Conservation (phyloP, 2,888 invertebrate genomes). For the Cancer borealis region DNA sequence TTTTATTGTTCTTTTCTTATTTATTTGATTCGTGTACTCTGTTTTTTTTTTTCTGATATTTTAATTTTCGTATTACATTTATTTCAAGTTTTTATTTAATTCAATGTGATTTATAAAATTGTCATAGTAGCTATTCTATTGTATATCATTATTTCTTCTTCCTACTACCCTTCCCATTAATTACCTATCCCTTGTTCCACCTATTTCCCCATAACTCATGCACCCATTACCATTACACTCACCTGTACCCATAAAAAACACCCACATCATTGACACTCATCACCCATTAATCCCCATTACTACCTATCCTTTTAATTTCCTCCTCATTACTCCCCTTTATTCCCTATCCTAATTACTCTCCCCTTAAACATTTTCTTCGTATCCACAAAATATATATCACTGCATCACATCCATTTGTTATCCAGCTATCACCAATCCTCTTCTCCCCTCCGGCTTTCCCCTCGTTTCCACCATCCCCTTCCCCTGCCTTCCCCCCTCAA, state of each 20-base stretch:
- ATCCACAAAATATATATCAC: no score
- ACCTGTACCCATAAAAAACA: neutral
- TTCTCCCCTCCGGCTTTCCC: neutral
- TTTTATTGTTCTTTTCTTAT: neutral
- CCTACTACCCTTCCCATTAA: neutral
- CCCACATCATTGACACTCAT: neutral
- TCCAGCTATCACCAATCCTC: neutral
- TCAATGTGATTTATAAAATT: neutral
- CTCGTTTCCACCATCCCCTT: neutral
- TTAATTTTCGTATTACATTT: neutral
- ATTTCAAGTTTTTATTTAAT: neutral
- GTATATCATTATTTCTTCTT: neutral
- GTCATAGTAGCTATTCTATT: neutral
- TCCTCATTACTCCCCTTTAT: no score
- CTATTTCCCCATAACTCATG: neutral
- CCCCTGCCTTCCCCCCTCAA: neutral
- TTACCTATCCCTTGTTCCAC: neutral
- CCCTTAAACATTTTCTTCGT: no score
- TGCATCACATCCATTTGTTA: no score
- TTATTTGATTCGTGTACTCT: neutral
- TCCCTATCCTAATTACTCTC: no score
- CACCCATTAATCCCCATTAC: neutral
- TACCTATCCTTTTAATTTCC: neutral
- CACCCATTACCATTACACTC: neutral
- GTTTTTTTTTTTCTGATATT: neutral